Conservation (phyloP, 2,888 invertebrate genomes). For the Brenthis daphne region DNA sequence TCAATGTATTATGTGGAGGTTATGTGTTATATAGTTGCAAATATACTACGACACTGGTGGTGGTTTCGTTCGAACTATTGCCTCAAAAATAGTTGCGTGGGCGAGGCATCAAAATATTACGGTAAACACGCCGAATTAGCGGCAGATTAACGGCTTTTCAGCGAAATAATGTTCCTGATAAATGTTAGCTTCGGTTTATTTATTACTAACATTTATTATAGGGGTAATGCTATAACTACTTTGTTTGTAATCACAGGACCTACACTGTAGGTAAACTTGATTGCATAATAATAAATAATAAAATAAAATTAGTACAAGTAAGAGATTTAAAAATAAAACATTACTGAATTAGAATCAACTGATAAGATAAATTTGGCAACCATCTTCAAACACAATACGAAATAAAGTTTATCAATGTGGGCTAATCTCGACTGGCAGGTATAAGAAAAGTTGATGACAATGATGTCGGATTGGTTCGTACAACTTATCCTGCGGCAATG, state of each 20-base stretch:
- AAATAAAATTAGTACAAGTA: too few species aligned
- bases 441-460: constrained; percentile 12
- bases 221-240: constrained; percentile 14
- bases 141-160: constrained; percentile 40
- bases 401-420: neutral
- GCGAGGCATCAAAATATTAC: constrained; percentile 65
- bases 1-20: constrained; percentile 15
- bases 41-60: constrained; percentile 31
- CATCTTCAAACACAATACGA: neutral
- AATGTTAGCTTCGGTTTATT: constrained; percentile 39
- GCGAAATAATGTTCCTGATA: constrained; percentile 40
- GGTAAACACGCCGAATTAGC: constrained; percentile 64
- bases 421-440: neutral
- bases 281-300: too few species aligned
- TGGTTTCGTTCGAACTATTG: constrained; percentile 39
- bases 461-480: constrained; percentile 16
- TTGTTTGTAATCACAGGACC: constrained; percentile 12
- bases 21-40: constrained; percentile 25
- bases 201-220: constrained; percentile 33
- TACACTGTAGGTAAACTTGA: too few species aligned
- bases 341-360: too few species aligned
- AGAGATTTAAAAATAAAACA: too few species aligned
- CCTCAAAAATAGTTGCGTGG: constrained; percentile 69
- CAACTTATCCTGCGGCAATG: neutral
- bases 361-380: neutral